These are phyloP conservation scores for Tauraco erythrolophus DNA, from an alignment of 2,113 vertebrate species.

Conservation along the genomic window DNA sequence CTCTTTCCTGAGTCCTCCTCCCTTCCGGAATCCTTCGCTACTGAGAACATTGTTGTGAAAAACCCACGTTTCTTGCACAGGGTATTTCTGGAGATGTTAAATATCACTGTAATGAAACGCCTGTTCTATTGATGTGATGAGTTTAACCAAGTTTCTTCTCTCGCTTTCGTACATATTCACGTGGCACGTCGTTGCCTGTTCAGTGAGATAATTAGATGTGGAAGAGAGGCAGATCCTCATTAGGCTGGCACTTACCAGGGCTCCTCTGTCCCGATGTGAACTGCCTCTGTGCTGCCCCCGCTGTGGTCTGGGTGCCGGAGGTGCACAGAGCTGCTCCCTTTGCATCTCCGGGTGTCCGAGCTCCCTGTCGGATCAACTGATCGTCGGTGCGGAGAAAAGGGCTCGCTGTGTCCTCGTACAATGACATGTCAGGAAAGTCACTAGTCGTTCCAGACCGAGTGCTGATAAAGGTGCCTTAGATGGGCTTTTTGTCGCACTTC, in stretches of 20 bases:
- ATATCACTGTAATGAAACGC: not conserved
- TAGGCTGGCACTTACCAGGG: not conserved
- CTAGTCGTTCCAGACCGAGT: fast-evolving
- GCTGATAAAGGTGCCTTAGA: not conserved
- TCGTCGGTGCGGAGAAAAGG: not conserved
- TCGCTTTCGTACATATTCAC: not conserved
- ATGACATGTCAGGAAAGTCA: not conserved
- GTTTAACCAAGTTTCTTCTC: not conserved
- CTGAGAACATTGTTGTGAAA: not conserved
- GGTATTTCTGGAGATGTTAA: not conserved
- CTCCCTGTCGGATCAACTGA: not conserved
- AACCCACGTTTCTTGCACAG: not conserved
- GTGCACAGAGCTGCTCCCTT: not conserved
- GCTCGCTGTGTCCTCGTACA: not conserved
- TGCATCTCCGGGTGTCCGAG: not conserved
- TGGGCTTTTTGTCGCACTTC: not conserved
- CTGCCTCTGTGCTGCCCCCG: not conserved
- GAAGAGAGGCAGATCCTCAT: not conserved
- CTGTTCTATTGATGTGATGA: not conserved
- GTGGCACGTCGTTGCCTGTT: not conserved
- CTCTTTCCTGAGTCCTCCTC: not conserved
- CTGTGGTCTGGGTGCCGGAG: not conserved
- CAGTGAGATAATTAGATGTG: not conserved
- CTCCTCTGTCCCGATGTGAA: not conserved
- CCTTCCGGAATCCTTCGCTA: not conserved